A percentile compares a stretch with the other conserved stretches of the same genome.
These are phyloP conservation scores for Zoanthus sansibaricus DNA, from an alignment of 92 coral and sea anemone genomes.

Conservation along the genomic window DNA sequence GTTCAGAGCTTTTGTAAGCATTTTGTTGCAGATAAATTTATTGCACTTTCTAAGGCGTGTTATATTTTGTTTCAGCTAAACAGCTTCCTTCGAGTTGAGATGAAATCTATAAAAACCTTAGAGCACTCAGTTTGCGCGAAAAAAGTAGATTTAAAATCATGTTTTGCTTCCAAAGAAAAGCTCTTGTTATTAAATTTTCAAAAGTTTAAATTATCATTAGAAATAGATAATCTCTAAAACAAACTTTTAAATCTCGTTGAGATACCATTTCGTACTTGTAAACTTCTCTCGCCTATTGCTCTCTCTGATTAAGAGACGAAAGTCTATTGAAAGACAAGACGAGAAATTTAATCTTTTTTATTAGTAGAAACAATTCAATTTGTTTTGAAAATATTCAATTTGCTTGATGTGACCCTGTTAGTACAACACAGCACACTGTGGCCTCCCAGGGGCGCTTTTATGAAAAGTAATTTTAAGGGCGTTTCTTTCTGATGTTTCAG, in stretches of 20 bases:
- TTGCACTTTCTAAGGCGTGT: conserved; percentile 8
- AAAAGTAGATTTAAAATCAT: conserved; percentile 14
- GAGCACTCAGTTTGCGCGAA: neutral
- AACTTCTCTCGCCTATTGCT: conserved; percentile 26
- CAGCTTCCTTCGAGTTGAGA: neutral
- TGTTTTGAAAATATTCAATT: conserved; percentile 52
- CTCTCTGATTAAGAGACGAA: conserved; percentile 39
- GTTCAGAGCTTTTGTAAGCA: conserved; percentile 29
- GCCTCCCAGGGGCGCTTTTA: conserved; percentile 45
- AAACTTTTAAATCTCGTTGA: conserved; percentile 36
- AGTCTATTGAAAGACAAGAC: conserved; percentile 32
- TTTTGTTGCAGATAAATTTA: conserved; percentile 1
- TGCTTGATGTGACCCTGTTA: conserved; percentile 44
- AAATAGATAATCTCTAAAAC: conserved; percentile 41
- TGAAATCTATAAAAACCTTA: neutral
- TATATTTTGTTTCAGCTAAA: neutral
- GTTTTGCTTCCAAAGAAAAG: conserved; percentile 32
- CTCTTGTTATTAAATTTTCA: conserved; percentile 38
- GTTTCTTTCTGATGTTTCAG: conserved; percentile 1
- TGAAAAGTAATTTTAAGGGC: conserved; percentile 29
- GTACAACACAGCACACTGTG: conserved; percentile 5
- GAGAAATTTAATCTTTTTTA: conserved; percentile 45
- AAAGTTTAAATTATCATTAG: conserved; percentile 39
- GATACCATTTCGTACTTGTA: conserved; percentile 43
- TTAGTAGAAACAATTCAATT: conserved; percentile 43